Evolutionary conservation across 2,113 vertebrate genomes (phyloP).

Genomic region (Ammospiza caudacuta): DNA sequence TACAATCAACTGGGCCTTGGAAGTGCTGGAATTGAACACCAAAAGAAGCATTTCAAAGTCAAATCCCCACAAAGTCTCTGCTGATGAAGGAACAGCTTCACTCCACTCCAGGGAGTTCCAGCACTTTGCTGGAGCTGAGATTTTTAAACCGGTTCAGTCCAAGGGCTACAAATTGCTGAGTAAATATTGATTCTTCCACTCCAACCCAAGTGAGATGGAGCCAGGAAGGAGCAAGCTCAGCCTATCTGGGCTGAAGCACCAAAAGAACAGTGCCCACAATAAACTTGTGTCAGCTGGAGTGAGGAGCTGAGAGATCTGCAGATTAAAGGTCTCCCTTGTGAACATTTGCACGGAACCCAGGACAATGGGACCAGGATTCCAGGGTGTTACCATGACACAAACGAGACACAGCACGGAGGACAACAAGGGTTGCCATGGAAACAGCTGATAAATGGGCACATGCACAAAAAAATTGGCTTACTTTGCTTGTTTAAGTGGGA

Average conservation of each 20-base stretch:
- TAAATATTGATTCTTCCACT: background rate
- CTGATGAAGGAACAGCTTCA: accelerated
- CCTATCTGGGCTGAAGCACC: background rate
- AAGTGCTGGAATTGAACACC: background rate
- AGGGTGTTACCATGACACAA: slow-evolving; percentile 14
- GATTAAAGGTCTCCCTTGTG: background rate
- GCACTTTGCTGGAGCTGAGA: background rate
- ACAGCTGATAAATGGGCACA: slow-evolving; percentile 50
- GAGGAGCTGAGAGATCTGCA: background rate
- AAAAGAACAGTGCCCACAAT: accelerated
- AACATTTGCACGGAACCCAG: background rate
- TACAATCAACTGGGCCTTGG: background rate
- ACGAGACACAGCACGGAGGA: background rate
- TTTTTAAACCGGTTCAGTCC: background rate
- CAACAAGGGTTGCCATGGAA: slow-evolving; percentile 31
- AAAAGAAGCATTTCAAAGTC: background rate
- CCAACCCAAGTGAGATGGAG: accelerated
- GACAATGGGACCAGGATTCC: slow-evolving; percentile 22
- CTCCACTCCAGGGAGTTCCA: background rate
- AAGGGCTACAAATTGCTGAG: background rate
- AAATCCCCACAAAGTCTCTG: background rate
- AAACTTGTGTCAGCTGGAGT: accelerated
- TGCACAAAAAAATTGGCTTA: background rate
- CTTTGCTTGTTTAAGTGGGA: slow-evolving; percentile 56
- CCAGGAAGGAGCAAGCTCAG: background rate